Conservation (phyloP, 2,888 invertebrate species). For the Erpobdella octoculata region DNA sequence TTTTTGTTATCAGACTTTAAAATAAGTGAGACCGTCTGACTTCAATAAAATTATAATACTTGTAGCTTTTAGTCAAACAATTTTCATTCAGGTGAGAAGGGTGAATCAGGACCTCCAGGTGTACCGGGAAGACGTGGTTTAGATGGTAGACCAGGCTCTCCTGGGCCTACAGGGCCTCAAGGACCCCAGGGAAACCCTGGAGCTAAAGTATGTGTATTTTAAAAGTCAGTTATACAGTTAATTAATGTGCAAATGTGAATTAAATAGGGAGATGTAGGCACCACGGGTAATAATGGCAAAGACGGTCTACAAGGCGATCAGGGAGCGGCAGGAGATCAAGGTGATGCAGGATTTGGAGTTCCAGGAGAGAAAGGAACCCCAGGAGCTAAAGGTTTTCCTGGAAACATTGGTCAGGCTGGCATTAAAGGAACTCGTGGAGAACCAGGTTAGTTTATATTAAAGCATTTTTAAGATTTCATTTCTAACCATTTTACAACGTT, state of each 20-base stretch:
- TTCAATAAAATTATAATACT: no score
- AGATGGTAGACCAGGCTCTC: constrained; percentile 15
- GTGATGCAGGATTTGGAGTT: constrained; percentile 15
- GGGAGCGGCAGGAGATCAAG: background rate
- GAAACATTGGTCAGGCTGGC: background rate
- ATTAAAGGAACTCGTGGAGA: background rate
- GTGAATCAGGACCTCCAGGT: constrained; percentile 19
- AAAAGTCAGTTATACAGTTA: no score
- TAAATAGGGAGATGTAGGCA: no score
- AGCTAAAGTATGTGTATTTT: background rate
- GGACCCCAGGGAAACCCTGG: background rate
- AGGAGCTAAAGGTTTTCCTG: constrained; percentile 24
- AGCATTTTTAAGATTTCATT: no score
- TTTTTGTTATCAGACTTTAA: no score
- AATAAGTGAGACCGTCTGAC: no score
- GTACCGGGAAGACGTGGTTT: constrained; percentile 26
- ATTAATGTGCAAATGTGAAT: no score
- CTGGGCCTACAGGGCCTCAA: background rate
- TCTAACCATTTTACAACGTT: no score
- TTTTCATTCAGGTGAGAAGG: constrained; percentile 21
- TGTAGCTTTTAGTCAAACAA: no score
- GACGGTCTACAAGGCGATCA: no score
- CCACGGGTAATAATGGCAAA: no score
- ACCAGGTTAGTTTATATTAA: background rate
- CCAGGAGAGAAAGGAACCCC: background rate